phyloP scores from a whole-genome alignment of 2,797 vertebrate species.

The Rhynchonycteris naso region DNA sequence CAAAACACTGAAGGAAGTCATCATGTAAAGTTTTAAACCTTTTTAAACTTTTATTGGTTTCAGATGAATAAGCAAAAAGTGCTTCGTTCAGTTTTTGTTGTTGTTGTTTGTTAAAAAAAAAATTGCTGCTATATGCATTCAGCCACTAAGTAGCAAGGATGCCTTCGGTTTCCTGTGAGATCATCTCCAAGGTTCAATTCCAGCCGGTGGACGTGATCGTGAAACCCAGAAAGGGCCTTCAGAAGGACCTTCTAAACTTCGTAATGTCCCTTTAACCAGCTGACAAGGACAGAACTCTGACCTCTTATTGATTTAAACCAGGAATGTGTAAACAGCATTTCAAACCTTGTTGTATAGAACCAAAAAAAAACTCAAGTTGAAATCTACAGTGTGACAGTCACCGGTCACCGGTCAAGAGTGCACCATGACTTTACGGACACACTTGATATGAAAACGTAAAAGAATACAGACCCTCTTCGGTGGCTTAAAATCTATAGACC shows the following conservation, averaged over 20 bases:
- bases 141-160: background rate
- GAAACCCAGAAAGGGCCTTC: slow-evolving; percentile 1
- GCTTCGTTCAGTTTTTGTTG: background rate
- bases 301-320: slow-evolving; percentile 68
- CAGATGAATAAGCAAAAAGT: background rate
- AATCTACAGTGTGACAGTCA: too few species aligned
- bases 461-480: background rate
- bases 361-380: slow-evolving; percentile 56
- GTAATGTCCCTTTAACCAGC: slow-evolving; percentile 16
- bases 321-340: slow-evolving; percentile 55
- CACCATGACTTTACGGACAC: too few species aligned
- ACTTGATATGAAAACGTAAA: background rate
- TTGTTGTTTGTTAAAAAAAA: slow-evolving; percentile 19
- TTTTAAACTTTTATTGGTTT: slow-evolving; percentile 34
- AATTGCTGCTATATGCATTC: background rate
- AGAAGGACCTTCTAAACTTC: slow-evolving; percentile 27
- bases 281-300: slow-evolving; percentile 57
- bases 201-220: background rate
- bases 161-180: background rate
- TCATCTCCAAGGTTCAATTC: background rate
- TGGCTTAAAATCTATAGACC: slow-evolving; percentile 3
- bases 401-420: too few species aligned
- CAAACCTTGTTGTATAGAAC: slow-evolving; percentile 50
- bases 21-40: slow-evolving; percentile 7
- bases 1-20: slow-evolving; percentile 5